A percentile compares a stretch with the other conserved stretches of the same genome.
Evolutionary conservation across 2,797 vertebrate species (phyloP).

Genomic region (Remorina albescens): DNA sequence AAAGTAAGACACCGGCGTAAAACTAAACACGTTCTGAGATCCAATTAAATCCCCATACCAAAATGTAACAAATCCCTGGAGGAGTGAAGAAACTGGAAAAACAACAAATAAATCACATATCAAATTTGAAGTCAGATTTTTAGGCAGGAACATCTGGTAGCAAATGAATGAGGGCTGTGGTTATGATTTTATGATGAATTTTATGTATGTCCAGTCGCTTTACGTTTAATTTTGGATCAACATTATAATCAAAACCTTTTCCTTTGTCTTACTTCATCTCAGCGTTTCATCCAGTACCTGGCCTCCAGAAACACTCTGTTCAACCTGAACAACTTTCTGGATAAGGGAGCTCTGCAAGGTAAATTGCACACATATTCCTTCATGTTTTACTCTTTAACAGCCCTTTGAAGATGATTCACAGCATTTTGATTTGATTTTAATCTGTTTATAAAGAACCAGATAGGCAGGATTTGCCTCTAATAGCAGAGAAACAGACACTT

Average conservation of each 20-base stretch:
- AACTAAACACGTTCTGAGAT: not conserved
- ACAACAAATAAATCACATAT: too few species aligned
- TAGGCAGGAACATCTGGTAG: not conserved
- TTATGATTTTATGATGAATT: not conserved
- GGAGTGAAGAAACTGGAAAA: not conserved
- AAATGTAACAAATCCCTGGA: not conserved
- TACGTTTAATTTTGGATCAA: not conserved
- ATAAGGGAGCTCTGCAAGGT: conserved; percentile 96
- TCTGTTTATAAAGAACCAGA: conserved; percentile 16
- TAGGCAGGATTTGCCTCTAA: not conserved
- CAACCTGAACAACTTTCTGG: conserved; percentile 96
- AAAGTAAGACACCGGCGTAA: not conserved
- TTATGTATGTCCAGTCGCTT: not conserved
- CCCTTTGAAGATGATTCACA: not conserved
- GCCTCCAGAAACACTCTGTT: conserved; percentile 96
- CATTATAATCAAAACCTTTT: not conserved
- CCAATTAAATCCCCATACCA: not conserved
- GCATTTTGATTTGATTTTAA: not conserved
- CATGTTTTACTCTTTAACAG: not conserved
- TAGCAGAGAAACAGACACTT: not conserved
- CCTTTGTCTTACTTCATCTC: conserved; percentile 8
- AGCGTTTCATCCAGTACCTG: conserved; percentile 97
- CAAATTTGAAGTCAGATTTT: not conserved
- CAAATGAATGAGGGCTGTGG: not conserved
- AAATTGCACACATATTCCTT: conserved; percentile 24